A percentile compares a stretch with the other conserved stretches of the same genome.
Conservation (phyloP, 2,113 vertebrate species). For the Stomatorhinus ivindoensis region DNA sequence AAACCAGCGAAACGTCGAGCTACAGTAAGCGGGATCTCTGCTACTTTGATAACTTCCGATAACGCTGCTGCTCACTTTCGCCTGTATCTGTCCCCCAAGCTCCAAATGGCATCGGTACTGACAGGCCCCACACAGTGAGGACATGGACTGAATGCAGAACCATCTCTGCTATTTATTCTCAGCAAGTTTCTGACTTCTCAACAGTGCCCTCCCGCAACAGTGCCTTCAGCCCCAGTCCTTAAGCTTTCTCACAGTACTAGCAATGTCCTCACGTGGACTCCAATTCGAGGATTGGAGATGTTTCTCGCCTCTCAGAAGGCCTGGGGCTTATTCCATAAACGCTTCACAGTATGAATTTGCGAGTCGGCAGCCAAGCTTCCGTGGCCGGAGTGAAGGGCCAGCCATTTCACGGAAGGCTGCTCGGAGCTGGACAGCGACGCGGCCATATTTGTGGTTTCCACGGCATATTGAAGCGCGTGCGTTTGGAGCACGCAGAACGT, state of each 20-base stretch:
- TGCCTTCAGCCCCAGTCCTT: not conserved
- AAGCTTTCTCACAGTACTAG: not conserved
- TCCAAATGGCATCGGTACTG: not conserved
- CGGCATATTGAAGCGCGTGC: not conserved
- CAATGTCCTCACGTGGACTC: not conserved
- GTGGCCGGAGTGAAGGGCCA: not conserved
- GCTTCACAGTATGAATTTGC: not conserved
- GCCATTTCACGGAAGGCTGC: not conserved
- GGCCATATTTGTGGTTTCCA: not conserved
- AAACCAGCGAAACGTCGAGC: too few relatives aligned
- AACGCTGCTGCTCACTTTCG: not conserved
- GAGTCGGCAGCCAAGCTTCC: not conserved
- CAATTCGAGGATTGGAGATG: not conserved
- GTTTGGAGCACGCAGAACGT: not conserved
- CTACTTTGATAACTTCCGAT: not conserved
- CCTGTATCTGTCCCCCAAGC: not conserved
- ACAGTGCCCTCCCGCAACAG: not conserved
- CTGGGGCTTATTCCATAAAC: not conserved
- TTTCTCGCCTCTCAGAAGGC: not conserved
- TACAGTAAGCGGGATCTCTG: not conserved
- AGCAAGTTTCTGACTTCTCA: not conserved
- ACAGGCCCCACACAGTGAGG: not conserved
- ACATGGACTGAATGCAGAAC: not conserved
- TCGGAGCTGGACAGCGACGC: not conserved
- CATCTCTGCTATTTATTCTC: not conserved